Evolutionary conservation across 2,797 vertebrate genomes (phyloP), one percentile per base, ranked within the genome.

Genomic region (Podarcis siculus): DNA sequence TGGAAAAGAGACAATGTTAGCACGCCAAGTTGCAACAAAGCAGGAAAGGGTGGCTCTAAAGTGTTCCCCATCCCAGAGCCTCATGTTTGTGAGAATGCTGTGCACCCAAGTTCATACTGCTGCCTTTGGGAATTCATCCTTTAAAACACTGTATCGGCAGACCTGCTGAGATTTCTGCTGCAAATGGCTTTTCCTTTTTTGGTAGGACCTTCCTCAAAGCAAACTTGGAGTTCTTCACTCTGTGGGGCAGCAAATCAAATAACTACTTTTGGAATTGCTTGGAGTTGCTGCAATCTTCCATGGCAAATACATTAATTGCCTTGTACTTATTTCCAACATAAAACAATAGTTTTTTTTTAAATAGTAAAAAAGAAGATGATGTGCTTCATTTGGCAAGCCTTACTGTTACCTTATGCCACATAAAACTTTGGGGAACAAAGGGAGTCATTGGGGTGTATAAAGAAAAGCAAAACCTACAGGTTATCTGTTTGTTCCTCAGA

Each of bases 401-500:
- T 79, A 32, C 49, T 89, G 25, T 30, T 72, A 32, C 86, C 89
- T 89, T 79, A 85, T 1, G 21, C 23, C 66, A 5, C 15, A 5
- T 85, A 80, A 30, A 72, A 76, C 8, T 72, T 55, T 77, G 66
- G 69, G 79, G 83, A 89, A 86, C 87, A 73, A 87, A 85, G 69
- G 75, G 15, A 61, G 9, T 45, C 61, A 39, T 79, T 78, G 58
- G 89, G 78, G 23, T 69, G 66, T 42, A 7, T 75, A 19, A 75
- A 87, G 39, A 58, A 79, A 55, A 5, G 67, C 89, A 35, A 67
- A 66, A 66, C 66, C 90, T 89, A 91, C 91, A 93, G 91, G 88
- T 91, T 90, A 61, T 90, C 87, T 91, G 4, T 83, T 89, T 93
- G 84, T 91, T 66, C 83, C 90, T 86, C 84, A 73, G 91, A 86